Evolutionary conservation across 2,888 invertebrate genomes (phyloP).

Genomic region (Biston stratarius): DNA sequence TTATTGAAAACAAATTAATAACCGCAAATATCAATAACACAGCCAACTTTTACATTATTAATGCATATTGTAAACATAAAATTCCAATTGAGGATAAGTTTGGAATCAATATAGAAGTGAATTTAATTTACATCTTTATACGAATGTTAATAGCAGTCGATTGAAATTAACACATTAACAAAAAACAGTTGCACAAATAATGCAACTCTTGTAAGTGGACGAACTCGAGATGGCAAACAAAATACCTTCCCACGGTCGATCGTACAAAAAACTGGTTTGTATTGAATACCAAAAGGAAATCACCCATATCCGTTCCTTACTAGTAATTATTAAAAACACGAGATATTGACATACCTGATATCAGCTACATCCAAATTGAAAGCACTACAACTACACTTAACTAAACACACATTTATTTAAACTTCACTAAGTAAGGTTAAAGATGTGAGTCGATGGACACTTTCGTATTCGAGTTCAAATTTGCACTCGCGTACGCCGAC

Average conservation of each 20-base stretch:
- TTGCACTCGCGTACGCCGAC: constrained; percentile 68
- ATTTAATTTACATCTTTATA: neutral
- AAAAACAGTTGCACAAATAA: constrained; percentile 48
- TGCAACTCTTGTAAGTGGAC: constrained; percentile 44
- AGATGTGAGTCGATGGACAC: constrained; percentile 62
- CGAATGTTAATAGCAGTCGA: constrained; percentile 1
- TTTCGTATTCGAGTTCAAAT: constrained; percentile 44
- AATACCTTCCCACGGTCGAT: constrained; percentile 80
- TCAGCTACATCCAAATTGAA: constrained; percentile 51
- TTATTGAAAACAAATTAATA: neutral
- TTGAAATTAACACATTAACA: constrained; percentile 30
- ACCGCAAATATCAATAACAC: neutral
- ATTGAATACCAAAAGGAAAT: constrained; percentile 80
- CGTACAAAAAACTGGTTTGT: constrained; percentile 79
- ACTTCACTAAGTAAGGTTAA: constrained; percentile 72
- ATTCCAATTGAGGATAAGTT: constrained; percentile 5
- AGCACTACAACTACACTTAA: constrained; percentile 52
- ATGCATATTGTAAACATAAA: constrained; percentile 8
- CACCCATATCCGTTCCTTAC: constrained; percentile 66
- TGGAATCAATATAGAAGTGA: no score
- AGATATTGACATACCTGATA: constrained; percentile 63
- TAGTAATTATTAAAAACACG: constrained; percentile 65
- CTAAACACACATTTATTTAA: constrained; percentile 71
- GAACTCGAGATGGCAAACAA: constrained; percentile 61
- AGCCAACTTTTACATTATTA: neutral